Conservation (phyloP, 2,888 invertebrate genomes). For the Cheilosia impressa region DNA sequence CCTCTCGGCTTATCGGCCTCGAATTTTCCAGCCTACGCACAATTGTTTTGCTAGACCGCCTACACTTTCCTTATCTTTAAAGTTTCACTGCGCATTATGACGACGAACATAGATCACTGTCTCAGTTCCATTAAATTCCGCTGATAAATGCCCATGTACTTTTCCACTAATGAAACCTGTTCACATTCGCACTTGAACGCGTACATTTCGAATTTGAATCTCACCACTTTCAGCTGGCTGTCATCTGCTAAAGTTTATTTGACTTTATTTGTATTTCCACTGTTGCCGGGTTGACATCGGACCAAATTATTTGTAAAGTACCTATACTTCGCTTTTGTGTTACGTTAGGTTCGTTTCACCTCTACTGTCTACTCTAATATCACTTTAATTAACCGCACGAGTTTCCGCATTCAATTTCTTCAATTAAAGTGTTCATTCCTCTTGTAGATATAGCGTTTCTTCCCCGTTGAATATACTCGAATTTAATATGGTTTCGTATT, state of each 20-base stretch:
- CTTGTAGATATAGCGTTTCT: constrained; percentile 20
- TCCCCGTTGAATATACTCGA: neutral
- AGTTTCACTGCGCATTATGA: neutral
- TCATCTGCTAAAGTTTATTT: constrained; percentile 39
- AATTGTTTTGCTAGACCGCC: neutral
- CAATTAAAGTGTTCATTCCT: constrained; percentile 25
- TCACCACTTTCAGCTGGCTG: constrained; percentile 37
- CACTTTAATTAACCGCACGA: constrained; percentile 41
- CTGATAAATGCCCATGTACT: neutral
- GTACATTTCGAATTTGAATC: neutral
- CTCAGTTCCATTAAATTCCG: neutral
- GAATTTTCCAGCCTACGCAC: neutral
- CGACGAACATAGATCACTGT: neutral
- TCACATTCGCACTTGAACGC: constrained; percentile 21
- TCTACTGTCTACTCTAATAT: neutral
- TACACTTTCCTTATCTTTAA: constrained; percentile 1
- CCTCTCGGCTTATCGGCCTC: constrained; percentile 1
- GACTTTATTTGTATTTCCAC: constrained; percentile 63
- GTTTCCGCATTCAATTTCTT: constrained; percentile 10
- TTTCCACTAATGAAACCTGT: neutral
- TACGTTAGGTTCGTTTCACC: constrained; percentile 57
- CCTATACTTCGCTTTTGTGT: constrained; percentile 53
- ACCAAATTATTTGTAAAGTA: constrained; percentile 15
- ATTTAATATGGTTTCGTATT: constrained; percentile 81
- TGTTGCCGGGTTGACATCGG: constrained; percentile 29